Evolutionary conservation across 1,140 invertebrate species (phyloP), one percentile per base, ranked within the genome.

Genomic region (Arion vulgaris): DNA sequence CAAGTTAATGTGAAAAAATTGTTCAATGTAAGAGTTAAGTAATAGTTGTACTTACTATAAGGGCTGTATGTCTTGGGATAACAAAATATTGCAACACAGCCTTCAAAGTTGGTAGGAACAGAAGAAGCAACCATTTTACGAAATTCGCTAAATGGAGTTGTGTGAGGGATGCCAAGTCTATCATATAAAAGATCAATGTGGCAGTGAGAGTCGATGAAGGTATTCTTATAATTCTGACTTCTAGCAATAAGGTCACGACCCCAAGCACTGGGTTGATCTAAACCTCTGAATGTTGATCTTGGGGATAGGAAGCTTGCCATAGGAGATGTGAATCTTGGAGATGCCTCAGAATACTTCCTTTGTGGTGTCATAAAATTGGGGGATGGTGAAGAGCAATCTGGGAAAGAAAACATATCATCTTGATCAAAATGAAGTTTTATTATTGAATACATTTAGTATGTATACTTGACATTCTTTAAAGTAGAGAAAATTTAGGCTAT

Each of bases 41-140:
- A 15, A 45, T 15, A 57, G 2, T 19, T 57, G 7, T 57, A 78
- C 81, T 85, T 83, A 91, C 89, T 76, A 84, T 89, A 38, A 82
- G 66, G 9, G 28, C 74, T 83, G 76, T 90, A 93, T 53, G 83
- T 89, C 71, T 82, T 84, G 28, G 93, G 93, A 81, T 93, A 87
- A 85, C 93, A 93, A 84, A 93, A 93, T 1, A 93, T 88, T 19
- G 93, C 89, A 9, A 93, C 85, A 86, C 93, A 93, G 11, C 92
- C 93, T 39, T 86, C 86, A 87, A 88, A 93, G 83, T 88, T 91
- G 1, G 72, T 66, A 39, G 92, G 91, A 80, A 92, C 91, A 17
- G 90, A 88, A 79, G 86, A 86, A 45, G 79, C 53, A 74, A 90
- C 74, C 23, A 80, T 36, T 34, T 84, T 28, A 62, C 81, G 80